A percentile compares a stretch with the other conserved stretches of the same genome.
Conservation (phyloP, 2,113 vertebrate genomes). For the Sapayoa aenigma region DNA sequence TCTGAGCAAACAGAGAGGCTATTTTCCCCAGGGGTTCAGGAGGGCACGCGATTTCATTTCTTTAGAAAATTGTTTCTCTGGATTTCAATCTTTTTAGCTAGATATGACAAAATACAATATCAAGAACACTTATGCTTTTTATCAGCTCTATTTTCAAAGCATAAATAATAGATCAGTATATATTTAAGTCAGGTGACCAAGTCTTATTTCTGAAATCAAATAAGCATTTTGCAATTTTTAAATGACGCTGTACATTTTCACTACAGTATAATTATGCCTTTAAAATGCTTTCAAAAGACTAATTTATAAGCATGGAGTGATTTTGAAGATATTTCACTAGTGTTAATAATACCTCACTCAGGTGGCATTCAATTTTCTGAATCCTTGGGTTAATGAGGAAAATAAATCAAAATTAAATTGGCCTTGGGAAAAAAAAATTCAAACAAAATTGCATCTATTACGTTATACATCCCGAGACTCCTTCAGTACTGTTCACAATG, state of each 20-base stretch:
- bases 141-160: slow-evolving; percentile 96
- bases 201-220: slow-evolving; percentile 60
- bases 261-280: slow-evolving; percentile 51
- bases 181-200: slow-evolving; percentile 86
- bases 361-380: slow-evolving; percentile 62
- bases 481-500: neutral
- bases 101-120: slow-evolving; percentile 99
- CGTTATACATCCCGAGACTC: slow-evolving; percentile 5
- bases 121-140: slow-evolving; percentile 99
- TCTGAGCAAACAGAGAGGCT: slow-evolving; percentile 87
- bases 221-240: slow-evolving; percentile 61
- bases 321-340: slow-evolving; percentile 55
- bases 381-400: slow-evolving; percentile 69
- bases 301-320: slow-evolving; percentile 43
- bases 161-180: slow-evolving; percentile 99
- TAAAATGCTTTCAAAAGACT: slow-evolving; percentile 56
- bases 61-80: slow-evolving; percentile 99
- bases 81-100: slow-evolving; percentile 98
- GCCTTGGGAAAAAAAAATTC: slow-evolving; percentile 24
- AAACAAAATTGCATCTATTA: slow-evolving; percentile 51
- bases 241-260: slow-evolving; percentile 45
- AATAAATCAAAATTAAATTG: slow-evolving; percentile 76
- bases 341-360: slow-evolving; percentile 57
- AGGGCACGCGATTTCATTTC: slow-evolving; percentile 98
- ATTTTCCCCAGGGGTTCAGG: slow-evolving; percentile 95